Base-by-base conservation (phyloP, 2,113 vertebrate genomes). In the Stigmatopora argus region DNA sequence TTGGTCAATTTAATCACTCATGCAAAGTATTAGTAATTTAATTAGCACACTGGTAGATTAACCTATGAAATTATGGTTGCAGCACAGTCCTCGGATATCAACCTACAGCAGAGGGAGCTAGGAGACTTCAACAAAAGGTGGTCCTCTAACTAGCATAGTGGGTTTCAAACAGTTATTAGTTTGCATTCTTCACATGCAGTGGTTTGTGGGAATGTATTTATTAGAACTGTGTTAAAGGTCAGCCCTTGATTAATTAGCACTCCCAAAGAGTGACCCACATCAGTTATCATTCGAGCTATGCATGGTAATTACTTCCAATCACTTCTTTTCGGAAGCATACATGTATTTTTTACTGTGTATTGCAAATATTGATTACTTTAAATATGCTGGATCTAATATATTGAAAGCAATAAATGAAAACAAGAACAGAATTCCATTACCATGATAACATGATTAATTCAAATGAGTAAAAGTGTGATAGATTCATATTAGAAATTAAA, bases 151-250 rank as follows among this genome's bases (percentile, higher is more conserved):
- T 17, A 38, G 45, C 46, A 41, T 46, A 60, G 45, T 18, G 35
- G 48, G 56, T 46, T 31, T 64, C 65, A 31, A 53, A 18, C 65
- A 66, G 65, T 38, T 44, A 26, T 70, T 70, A 65, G 53, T 62
- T 65, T 55, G 70, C 44, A 64, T 19, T 26, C 5, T 63, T 52
- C 70, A 62, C 66, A 51, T 62, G 47, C 21, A 64, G 58, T 63
- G 8, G 19, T 17, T 61, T 57, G 53, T 14, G 63, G 10, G 65
- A 23, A 60, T 65, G 64, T 66, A 49, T 78, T 74, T 78, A 74
- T 72, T 66, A 72, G 53, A 72, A 61, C 72, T 72, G 41, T 67
- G 66, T 38, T 80, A 78, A 84, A 84, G 84, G 84, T 86, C 80
- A 83, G 69, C 69, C 45, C 67, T 62, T 47, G 65, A 68, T 67